Evolutionary conservation across 2,113 vertebrate species (phyloP), one percentile per base, ranked within the genome.

Genomic region (Psittacara wagleri): DNA sequence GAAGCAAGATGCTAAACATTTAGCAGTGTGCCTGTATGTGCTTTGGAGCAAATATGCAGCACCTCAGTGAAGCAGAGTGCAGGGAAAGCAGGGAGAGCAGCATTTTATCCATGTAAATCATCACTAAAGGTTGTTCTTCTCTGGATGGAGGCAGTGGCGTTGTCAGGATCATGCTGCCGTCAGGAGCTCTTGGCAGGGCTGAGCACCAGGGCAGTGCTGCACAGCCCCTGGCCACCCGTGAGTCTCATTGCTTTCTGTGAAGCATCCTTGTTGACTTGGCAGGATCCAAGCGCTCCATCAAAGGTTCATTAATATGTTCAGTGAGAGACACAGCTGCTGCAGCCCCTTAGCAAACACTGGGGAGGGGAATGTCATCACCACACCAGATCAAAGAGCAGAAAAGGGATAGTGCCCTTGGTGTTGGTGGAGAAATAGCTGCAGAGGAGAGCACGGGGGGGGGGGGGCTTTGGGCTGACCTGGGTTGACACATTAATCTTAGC

Each of bases 381-480:
- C 61, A 6, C 12, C 27, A 3, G 20, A 20, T 31, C 52, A 37
- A 6, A 74, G 77, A 41, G 37, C 25, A 15, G 13, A 59, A 63
- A 49, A 3, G 2, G 11, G 7, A 0, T 17, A 9, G 17, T 17
- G n/a, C 9, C 28, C 46, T n/a, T 10, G 2, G 2, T 24, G 0
- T 5, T 1, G 5, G 35, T 6, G 31, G 31, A 23, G 68, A 68
- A 54, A 16, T 4, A 20, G 68, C 41, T 24, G 24, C 39, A 13
- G 66, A 69, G 66, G 64, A 55, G 73, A 76, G 74, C 25, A 1
- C 27, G 41, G 41, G 13, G 13, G 17, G 13, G 13, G 17, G 69
- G 2, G 37, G 23, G 29, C 33, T 79, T 2, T 2, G 57, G 63
- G 35, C 70, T 95, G 90, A 31, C 70, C 82, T 11, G 10, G 1